These are phyloP conservation scores for Imbricaverruca yamaguchii DNA, from an alignment of 2,888 invertebrate species.

Conservation along the genomic window DNA sequence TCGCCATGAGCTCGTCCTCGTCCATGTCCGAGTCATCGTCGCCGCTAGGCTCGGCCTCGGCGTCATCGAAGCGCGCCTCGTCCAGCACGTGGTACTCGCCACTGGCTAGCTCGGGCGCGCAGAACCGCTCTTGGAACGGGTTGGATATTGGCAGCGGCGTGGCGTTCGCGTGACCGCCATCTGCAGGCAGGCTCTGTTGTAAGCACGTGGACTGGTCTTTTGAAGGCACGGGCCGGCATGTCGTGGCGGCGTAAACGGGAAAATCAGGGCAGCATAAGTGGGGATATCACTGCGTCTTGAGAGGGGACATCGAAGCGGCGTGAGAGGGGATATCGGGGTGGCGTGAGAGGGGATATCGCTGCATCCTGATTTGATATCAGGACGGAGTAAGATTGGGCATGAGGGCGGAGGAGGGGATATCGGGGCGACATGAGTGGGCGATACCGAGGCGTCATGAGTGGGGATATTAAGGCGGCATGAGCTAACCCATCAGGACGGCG, in stretches of 20 bases:
- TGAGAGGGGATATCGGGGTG: neutral
- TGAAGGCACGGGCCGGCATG: neutral
- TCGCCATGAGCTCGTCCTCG: conserved; percentile 15
- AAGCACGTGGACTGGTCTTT: neutral
- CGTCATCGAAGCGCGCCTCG: conserved; percentile 7
- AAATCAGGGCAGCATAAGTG: neutral
- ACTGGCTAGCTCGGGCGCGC: neutral
- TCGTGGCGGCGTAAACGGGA: neutral
- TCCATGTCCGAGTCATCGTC: neutral
- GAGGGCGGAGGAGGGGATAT: no score
- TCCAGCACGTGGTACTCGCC: conserved; percentile 20
- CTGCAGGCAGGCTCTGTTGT: neutral
- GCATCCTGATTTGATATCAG: no score
- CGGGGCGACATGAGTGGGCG: no score
- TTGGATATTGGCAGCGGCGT: conserved; percentile 15
- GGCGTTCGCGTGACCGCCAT: neutral
- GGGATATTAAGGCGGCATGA: no score
- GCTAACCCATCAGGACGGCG: no score
- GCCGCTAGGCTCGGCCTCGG: neutral
- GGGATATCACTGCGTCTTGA: neutral
- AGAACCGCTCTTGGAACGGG: conserved; percentile 11
- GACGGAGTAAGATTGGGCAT: no score
- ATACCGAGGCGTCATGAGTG: no score
- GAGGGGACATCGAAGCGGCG: neutral
- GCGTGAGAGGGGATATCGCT: no score